These are phyloP conservation scores for Salminus brasiliensis DNA, from an alignment of 2,113 vertebrate genomes.

Conservation along the genomic window DNA sequence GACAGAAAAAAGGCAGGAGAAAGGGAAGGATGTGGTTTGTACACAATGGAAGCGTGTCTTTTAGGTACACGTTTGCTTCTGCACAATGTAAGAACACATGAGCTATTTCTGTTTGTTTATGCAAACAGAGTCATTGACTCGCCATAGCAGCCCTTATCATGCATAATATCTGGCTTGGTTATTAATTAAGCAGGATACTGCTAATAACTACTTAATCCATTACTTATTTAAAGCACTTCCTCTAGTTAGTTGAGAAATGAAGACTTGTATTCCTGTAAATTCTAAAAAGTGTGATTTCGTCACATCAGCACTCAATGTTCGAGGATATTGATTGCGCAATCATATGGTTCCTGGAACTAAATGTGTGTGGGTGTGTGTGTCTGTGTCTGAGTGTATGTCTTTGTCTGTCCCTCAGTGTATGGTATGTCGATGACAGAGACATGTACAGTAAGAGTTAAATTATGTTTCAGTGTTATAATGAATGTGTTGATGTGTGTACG, in stretches of 20 bases:
- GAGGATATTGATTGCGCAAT: constrained; percentile 27
- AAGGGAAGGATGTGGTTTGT: neutral
- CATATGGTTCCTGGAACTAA: constrained; percentile 21
- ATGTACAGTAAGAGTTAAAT: no score
- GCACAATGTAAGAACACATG: neutral
- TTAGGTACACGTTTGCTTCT: no score
- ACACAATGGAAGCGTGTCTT: neutral
- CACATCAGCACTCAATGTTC: neutral
- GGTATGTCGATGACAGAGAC: no score
- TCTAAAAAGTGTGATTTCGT: constrained; percentile 20
- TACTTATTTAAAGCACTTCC: neutral
- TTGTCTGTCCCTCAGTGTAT: no score
- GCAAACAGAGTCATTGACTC: no score
- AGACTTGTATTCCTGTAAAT: constrained; percentile 28
- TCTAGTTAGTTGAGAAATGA: constrained; percentile 17
- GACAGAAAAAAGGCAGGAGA: neutral
- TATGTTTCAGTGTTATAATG: no score
- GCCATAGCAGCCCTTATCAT: neutral
- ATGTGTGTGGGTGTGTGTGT: neutral
- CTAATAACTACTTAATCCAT: neutral
- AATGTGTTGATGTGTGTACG: no score
- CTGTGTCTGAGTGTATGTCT: neutral
- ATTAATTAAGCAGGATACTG: neutral
- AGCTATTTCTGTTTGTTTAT: no score
- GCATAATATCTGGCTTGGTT: neutral